Evolutionary conservation across 1,140 invertebrate species (phyloP).

Genomic region (Brachionus sp.): DNA sequence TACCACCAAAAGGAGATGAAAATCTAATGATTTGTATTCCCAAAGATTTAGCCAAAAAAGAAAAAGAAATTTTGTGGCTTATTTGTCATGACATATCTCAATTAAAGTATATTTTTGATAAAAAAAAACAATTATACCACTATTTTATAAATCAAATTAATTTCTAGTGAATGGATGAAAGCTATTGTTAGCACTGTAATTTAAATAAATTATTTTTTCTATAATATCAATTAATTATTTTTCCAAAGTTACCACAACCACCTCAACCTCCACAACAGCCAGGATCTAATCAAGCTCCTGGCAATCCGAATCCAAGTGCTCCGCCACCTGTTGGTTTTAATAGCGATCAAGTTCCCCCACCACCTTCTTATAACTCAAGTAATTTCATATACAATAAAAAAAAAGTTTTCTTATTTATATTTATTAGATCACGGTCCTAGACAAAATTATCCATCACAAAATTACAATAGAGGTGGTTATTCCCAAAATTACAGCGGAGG

Average conservation of each 20-base stretch:
- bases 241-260: conserved; percentile 7
- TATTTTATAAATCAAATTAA: background rate
- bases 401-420: background rate
- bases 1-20: conserved; percentile 39
- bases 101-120: conserved; percentile 33
- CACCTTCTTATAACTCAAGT: conserved; percentile 24
- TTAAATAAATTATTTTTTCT: background rate
- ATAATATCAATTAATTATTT: background rate
- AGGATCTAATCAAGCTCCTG: background rate
- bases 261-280: background rate
- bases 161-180: conserved; percentile 45
- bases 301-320: background rate
- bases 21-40: conserved; percentile 33
- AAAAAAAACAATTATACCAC: background rate
- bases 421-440: background rate
- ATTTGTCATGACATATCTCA: conserved; percentile 39
- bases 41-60: background rate
- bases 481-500: background rate
- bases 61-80: conserved; percentile 45
- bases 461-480: background rate
- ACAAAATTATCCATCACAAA: background rate
- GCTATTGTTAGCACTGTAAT: conserved; percentile 36
- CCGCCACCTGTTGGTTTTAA: background rate
- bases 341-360: background rate
- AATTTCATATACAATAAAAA: background rate